These are phyloP conservation scores for Pterocles burchelli DNA, from an alignment of 2,113 vertebrate genomes.

Conservation along the genomic window DNA sequence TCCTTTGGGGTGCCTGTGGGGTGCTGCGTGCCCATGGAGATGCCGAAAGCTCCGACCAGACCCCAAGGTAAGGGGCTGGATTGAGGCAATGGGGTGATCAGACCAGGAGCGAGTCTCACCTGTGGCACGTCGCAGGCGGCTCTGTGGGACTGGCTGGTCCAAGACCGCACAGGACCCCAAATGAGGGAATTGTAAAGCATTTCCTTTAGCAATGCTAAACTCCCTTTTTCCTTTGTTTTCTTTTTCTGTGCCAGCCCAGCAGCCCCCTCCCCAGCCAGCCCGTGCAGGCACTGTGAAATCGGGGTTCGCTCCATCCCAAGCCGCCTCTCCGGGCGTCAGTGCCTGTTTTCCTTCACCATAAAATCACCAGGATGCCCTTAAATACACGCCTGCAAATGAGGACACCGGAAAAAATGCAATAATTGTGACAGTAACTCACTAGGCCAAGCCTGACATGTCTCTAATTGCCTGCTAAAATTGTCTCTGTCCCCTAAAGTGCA, in stretches of 20 bases:
- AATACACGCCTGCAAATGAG: conserved; percentile 76
- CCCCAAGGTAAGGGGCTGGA: too few relatives aligned
- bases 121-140: too few relatives aligned
- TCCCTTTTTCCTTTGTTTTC: background rate
- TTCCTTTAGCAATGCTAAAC: too few relatives aligned
- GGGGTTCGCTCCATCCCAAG: background rate
- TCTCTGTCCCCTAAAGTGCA: conserved; percentile 87
- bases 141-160: too few relatives aligned
- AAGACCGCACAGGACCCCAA: too few relatives aligned
- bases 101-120: too few relatives aligned
- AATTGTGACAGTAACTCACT: conserved; percentile 88
- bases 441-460: conserved; percentile 85
- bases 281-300: accelerated
- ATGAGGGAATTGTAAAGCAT: too few relatives aligned
- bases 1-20: too few relatives aligned
- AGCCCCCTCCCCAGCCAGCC: background rate
- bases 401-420: conserved; percentile 77
- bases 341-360: conserved; percentile 70
- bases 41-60: too few relatives aligned
- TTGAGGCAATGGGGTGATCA: too few relatives aligned
- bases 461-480: conserved; percentile 90
- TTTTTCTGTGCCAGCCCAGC: background rate
- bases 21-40: too few relatives aligned
- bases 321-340: background rate
- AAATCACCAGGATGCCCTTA: conserved; percentile 75